Percentiles rank a stretch among this genome's conserved stretches.
phyloP scores from a whole-genome alignment of 2,113 vertebrate genomes.

The Ramphastos sulfuratus region DNA sequence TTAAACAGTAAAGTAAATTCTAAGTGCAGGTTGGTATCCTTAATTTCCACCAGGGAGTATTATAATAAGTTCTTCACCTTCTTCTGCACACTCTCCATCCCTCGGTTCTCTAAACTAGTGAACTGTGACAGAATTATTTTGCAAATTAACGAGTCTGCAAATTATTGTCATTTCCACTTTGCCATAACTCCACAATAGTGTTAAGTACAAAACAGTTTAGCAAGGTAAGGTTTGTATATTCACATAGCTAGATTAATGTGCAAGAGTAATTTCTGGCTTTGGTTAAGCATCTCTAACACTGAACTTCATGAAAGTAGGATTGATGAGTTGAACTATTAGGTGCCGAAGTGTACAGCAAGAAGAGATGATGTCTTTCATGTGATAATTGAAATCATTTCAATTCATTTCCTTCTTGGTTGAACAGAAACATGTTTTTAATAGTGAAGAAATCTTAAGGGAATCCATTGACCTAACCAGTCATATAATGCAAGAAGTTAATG shows the following conservation, averaged over 20 bases:
- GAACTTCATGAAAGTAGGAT: conserved; percentile 55
- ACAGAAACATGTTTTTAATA: conserved; percentile 76
- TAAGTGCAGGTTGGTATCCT: not conserved
- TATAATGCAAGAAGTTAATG: conserved; percentile 76
- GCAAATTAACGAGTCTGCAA: conserved; percentile 46
- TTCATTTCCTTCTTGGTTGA: conserved; percentile 75
- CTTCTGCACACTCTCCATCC: too few species aligned
- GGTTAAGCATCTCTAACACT: conserved; percentile 29
- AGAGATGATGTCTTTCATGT: conserved; percentile 35
- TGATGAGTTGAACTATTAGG: conserved; percentile 56
- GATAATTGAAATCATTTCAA: conserved; percentile 81
- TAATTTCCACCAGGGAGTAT: not conserved
- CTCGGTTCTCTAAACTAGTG: not conserved
- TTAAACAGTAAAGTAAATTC: not conserved
- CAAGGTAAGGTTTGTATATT: conserved; percentile 30
- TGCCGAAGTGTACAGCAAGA: conserved; percentile 57
- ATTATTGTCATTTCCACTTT: conserved; percentile 46
- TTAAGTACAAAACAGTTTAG: conserved; percentile 21
- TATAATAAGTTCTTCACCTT: not conserved
- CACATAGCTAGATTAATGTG: not conserved
- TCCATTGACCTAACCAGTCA: conserved; percentile 74
- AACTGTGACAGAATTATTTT: conserved; percentile 21
- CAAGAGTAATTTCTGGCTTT: conserved; percentile 9
- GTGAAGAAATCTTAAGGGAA: conserved; percentile 76
- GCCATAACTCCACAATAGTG: not conserved